These are phyloP conservation scores for Symphodus melops DNA, from an alignment of 2,113 vertebrate genomes.

Conservation along the genomic window DNA sequence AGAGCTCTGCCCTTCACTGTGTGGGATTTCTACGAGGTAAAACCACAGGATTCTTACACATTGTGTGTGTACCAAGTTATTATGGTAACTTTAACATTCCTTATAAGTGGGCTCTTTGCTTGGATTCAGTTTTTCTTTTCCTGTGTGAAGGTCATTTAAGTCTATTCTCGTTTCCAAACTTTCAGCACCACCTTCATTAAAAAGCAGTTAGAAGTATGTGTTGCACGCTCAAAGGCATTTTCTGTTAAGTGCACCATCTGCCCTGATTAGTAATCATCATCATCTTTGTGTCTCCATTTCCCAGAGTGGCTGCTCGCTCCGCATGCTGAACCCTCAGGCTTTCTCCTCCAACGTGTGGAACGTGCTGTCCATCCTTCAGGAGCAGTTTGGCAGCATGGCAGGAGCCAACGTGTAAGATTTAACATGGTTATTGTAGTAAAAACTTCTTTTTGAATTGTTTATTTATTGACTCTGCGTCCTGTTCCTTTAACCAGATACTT, in stretches of 20 bases:
- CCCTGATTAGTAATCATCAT: slow-evolving; percentile 17
- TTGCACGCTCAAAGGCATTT: not conserved
- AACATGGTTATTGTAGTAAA: not conserved
- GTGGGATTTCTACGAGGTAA: slow-evolving; percentile 92
- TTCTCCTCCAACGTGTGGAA: slow-evolving; percentile 92
- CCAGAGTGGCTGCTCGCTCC: slow-evolving; percentile 91
- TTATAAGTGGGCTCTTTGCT: slow-evolving; percentile 25
- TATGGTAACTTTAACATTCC: not conserved
- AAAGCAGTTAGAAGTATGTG: slow-evolving; percentile 4
- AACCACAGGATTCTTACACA: not conserved
- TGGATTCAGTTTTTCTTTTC: slow-evolving; percentile 12
- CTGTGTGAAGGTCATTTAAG: slow-evolving; percentile 27
- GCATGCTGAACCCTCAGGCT: slow-evolving; percentile 93
- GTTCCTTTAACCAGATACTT: slow-evolving; percentile 84
- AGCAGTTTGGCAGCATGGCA: slow-evolving; percentile 94
- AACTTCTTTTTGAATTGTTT: not conserved
- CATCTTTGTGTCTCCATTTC: not conserved
- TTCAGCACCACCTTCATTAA: slow-evolving; percentile 22
- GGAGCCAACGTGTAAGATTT: slow-evolving; percentile 89
- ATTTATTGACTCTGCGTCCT: not conserved
- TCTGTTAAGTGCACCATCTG: slow-evolving; percentile 2
- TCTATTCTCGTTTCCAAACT: slow-evolving; percentile 7
- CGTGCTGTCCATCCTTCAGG: slow-evolving; percentile 92
- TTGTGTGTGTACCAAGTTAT: not conserved
- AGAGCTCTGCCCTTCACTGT: slow-evolving; percentile 89